Evolutionary conservation across 2,113 vertebrate species (phyloP), one percentile per base, ranked within the genome.

Genomic region (Takifugu flavidus): DNA sequence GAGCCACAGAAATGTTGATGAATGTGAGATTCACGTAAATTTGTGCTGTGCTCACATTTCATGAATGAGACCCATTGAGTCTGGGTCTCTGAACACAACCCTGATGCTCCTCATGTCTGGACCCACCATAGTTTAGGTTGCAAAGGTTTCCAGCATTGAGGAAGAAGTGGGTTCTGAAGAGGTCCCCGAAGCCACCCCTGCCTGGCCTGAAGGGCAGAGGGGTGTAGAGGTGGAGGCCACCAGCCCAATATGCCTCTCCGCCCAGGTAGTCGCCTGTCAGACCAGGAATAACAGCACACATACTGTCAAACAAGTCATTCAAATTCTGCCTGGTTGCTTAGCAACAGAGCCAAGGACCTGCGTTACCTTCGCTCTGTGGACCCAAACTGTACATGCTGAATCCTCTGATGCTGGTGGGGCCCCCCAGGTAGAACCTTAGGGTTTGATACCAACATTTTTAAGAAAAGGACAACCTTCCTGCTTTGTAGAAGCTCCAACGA

Each of bases 311-410:
- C 51, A 42, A 65, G 59, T 54, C 47, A 71, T 25, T 34, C 34
- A 39, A 39, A 39, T 11, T 39, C 34, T 39, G 25, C 25, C 3
- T 42, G 13, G 20, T 46, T 14, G 28, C 8, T 13, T 4, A 49
- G 25, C 3, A 47, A 14, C 28, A 13, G 8, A 62, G 31, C 4
- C 14, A 61, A 26, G 31, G 0, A 14, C 25, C 51, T 49, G 45
- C 66, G 89, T 86, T 27, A 99, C 97, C 96, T 92, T 99, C 95
- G 2, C 94, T 98, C 82, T 98, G 96, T 7, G 96, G 96, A 54
- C 97, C 96, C 20, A 99, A 94, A 80, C 96, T 99, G 88, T 98
- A 98, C 97, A 98, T 99, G 67, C 95, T 96, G 87, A 98, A 99
- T n/a, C 97, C 97, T 15, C 96, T 92, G 67, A 99, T 92, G 0